Base-by-base conservation (phyloP, 2,888 invertebrate species). In the Aspidiotus rigidus region DNA sequence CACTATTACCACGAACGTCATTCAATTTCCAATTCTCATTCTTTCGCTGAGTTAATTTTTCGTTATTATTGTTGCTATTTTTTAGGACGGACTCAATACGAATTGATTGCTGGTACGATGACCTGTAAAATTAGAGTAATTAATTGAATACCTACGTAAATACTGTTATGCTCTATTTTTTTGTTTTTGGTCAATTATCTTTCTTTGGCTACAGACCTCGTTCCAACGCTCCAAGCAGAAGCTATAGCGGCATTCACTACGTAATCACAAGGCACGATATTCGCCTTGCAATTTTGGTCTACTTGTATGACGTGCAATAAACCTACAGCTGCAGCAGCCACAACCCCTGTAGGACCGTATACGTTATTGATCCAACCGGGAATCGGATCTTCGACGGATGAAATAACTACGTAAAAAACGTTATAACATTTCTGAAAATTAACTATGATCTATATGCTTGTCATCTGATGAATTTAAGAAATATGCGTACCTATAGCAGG, bases 211-310 rank as follows among this genome's bases (percentile, higher is more conserved):
- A 15, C 54, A 54, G 53, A 69, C 60, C 59, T 64, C 2, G 49
- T 74, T 0, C 75, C 77, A 2, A 77, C 76, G 59, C 80, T 79
- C 83, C 85, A 85, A 5, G 83, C 84, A 1, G 83, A 79, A 0
- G 82, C 81, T 7, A 87, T 80, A 73, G 85, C 79, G 73, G 83
- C 81, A 73, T 85, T 84, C 53, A 84, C 81, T 1, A 84, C 83
- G 72, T 83, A 80, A 77, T 88, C 87, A 1, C 85, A 86, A 0
- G 88, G 88, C 42, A 89, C 83, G 71, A 88, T 80, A 73, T 89
- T 86, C 0, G 86, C 85, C 0, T 81, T 77, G 39, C 80, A 79
- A 0, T 81, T 76, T 7, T 73, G 72, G 54, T 82, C 79, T 41
- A 82, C 83, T 69, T 82, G 80, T 75, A 87, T 78, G 7, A 82